Conservation (phyloP, 2,888 invertebrate genomes). For the Athrips mouffetella region DNA sequence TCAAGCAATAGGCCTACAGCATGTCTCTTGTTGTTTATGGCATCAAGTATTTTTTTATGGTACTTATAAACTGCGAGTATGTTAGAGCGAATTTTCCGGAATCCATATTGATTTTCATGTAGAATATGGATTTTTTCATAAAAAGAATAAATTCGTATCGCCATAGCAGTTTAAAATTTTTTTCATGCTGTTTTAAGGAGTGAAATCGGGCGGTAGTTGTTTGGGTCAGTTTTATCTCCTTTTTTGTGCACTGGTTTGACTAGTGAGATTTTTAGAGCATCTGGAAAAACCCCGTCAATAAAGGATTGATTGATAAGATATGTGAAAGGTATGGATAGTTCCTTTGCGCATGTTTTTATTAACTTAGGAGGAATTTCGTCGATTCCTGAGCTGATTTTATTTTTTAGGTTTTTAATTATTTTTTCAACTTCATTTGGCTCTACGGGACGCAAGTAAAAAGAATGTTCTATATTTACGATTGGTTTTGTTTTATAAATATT, state of each 20-base stretch:
- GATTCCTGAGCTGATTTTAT: background rate
- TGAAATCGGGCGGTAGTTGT: too few relatives aligned
- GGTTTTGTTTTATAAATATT: background rate
- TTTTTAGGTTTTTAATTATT: background rate
- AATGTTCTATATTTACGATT: background rate
- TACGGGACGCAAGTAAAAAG: background rate
- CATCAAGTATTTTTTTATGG: background rate
- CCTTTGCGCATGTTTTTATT: too few relatives aligned
- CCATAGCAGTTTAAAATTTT: background rate
- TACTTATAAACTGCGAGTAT: background rate
- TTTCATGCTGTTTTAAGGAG: background rate
- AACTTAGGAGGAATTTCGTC: background rate
- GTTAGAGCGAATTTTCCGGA: background rate
- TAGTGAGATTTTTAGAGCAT: too few relatives aligned
- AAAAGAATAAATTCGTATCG: background rate
- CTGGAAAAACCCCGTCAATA: too few relatives aligned
- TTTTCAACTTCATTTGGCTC: background rate
- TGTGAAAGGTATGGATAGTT: too few relatives aligned
- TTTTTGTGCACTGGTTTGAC: too few relatives aligned
- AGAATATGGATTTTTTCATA: background rate
- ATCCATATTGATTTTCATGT: too few relatives aligned
- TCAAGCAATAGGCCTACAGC: too few relatives aligned
- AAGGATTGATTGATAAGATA: too few relatives aligned
- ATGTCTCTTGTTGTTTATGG: too few relatives aligned
- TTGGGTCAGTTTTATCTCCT: too few relatives aligned